Percentiles rank a stretch among this genome's conserved stretches.
These are phyloP conservation scores for Myzus persicae DNA, from an alignment of 1,140 invertebrate genomes.

Conservation along the genomic window DNA sequence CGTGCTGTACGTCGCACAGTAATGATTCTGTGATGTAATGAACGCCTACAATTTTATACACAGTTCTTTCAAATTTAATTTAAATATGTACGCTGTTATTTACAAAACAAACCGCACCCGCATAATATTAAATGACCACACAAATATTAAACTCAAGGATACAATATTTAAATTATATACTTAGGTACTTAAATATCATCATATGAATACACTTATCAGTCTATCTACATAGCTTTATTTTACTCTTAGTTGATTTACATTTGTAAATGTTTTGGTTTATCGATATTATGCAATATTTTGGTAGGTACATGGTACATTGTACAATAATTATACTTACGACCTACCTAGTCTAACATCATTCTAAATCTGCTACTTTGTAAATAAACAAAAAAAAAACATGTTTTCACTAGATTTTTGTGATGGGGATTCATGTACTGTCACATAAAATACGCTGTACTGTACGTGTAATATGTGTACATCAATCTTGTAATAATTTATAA, in stretches of 20 bases:
- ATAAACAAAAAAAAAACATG: background rate
- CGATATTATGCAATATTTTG: background rate
- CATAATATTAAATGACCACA: background rate
- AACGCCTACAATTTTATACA: background rate
- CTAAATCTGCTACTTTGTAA: background rate
- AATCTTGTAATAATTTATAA: background rate
- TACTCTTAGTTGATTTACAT: background rate
- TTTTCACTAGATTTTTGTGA: background rate
- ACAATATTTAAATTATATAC: constrained; percentile 18
- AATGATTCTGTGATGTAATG: background rate
- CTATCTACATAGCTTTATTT: constrained; percentile 10
- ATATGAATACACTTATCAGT: background rate
- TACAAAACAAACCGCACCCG: constrained; percentile 10
- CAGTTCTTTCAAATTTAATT: background rate
- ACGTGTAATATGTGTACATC: background rate
- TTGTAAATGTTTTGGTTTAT: background rate
- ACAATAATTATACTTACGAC: background rate
- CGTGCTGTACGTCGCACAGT: background rate
- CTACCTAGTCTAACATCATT: background rate
- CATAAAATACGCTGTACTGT: background rate
- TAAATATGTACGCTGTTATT: constrained; percentile 9
- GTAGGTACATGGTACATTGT: background rate
- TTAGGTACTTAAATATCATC: background rate
- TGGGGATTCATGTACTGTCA: background rate
- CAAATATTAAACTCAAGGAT: constrained; percentile 26